phyloP scores from a whole-genome alignment of 2,113 vertebrate species.

The Cnemophilus loriae region DNA sequence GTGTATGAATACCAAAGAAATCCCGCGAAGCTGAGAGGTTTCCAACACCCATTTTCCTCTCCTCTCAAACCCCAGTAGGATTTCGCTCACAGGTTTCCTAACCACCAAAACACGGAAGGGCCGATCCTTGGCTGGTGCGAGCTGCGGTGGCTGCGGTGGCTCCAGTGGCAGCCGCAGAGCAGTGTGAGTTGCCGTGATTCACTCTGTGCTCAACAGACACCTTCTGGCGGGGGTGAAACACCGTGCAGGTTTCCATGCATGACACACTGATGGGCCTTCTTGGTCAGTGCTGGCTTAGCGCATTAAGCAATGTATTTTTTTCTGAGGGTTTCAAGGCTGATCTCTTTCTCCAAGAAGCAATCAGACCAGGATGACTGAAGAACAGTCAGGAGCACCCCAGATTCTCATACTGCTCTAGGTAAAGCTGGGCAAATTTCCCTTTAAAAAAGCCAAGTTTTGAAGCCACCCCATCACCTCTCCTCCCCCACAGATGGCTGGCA shows the following conservation, averaged over 20 bases:
- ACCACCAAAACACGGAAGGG: background rate
- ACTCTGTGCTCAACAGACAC: background rate
- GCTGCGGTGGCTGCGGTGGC: background rate
- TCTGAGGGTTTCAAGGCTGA: background rate
- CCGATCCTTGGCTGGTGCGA: background rate
- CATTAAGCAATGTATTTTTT: background rate
- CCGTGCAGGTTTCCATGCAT: background rate
- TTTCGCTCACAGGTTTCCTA: background rate
- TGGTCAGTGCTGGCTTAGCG: background rate
- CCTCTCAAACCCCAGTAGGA: background rate
- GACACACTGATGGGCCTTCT: background rate
- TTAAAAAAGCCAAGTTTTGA: background rate
- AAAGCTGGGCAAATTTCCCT: background rate
- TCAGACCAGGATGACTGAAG: background rate
- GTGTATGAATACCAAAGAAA: constrained; percentile 40
- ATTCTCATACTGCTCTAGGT: background rate
- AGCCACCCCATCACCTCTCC: background rate
- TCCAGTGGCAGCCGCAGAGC: background rate
- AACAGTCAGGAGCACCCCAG: background rate
- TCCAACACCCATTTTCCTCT: background rate
- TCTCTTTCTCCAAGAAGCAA: constrained; percentile 20
- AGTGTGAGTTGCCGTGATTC: background rate
- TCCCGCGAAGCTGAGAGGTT: background rate
- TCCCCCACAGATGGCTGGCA: background rate
- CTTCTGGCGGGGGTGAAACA: background rate